A percentile compares a stretch with the other conserved stretches of the same genome.
phyloP scores from a whole-genome alignment of 2,888 invertebrate species.

The Athalia cordata region DNA sequence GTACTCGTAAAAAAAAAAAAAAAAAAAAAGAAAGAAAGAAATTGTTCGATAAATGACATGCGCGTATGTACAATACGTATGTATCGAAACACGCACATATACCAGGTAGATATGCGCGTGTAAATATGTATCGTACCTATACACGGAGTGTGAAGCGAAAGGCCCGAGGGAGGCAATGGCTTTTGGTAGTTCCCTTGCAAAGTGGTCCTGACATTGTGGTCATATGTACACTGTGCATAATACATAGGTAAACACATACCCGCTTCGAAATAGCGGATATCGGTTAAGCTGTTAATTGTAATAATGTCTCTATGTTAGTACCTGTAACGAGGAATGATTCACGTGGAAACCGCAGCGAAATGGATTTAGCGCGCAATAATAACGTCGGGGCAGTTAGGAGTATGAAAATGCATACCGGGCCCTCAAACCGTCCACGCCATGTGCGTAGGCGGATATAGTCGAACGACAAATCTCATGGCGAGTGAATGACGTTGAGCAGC shows the following conservation, averaged over 20 bases:
- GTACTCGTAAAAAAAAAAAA: no score
- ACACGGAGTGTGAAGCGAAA: neutral
- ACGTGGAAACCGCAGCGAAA: slow-evolving; percentile 50
- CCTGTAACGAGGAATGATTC: slow-evolving; percentile 64
- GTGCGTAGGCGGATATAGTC: neutral
- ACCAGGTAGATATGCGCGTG: no score
- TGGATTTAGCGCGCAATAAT: slow-evolving; percentile 37
- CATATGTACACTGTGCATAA: slow-evolving; percentile 17
- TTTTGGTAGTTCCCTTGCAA: slow-evolving; percentile 9
- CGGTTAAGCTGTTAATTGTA: slow-evolving; percentile 64
- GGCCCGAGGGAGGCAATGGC: neutral
- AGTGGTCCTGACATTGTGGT: slow-evolving; percentile 38
- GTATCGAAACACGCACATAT: no score
- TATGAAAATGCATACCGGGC: slow-evolving; percentile 2
- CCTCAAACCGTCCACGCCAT: neutral
- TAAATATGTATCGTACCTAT: no score
- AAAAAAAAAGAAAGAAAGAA: no score
- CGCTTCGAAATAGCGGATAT: slow-evolving; percentile 22
- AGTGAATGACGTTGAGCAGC: no score
- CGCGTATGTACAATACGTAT: no score
- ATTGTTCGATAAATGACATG: no score
- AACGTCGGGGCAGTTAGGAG: slow-evolving; percentile 14
- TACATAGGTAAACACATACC: slow-evolving; percentile 28
- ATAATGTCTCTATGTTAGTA: slow-evolving; percentile 57
- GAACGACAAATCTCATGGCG: no score